phyloP scores from a whole-genome alignment of 2,113 vertebrate species.

The Thomomys bottae region DNA sequence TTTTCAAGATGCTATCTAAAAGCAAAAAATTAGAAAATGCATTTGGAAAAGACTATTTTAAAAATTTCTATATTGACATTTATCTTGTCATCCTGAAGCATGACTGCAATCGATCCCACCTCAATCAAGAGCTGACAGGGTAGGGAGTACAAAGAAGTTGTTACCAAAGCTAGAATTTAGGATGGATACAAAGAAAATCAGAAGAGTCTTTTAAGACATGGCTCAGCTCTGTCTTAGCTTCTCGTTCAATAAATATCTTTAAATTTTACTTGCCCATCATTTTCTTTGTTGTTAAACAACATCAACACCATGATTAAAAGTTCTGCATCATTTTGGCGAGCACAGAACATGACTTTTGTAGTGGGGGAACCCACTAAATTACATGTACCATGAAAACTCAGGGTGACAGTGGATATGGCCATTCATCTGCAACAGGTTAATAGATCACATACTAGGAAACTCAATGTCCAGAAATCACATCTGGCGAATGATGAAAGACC shows the following conservation, averaged over 20 bases:
- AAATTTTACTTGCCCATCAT: neutral
- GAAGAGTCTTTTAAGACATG: neutral
- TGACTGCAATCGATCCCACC: slow-evolving; percentile 50
- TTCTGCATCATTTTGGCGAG: slow-evolving; percentile 40
- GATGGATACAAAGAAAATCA: slow-evolving; percentile 47
- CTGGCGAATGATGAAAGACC: slow-evolving; percentile 25
- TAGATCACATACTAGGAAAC: slow-evolving; percentile 23
- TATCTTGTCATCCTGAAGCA: slow-evolving; percentile 47
- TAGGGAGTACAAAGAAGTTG: slow-evolving; percentile 5
- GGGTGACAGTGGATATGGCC: neutral
- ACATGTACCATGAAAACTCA: no score
- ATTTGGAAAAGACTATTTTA: slow-evolving; percentile 79
- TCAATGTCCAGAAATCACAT: neutral
- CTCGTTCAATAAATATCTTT: neutral
- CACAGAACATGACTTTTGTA: neutral
- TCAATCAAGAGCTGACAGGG: neutral
- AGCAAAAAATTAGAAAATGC: slow-evolving; percentile 86
- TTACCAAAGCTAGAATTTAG: neutral
- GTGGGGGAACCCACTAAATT: neutral
- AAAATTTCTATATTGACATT: slow-evolving; percentile 60
- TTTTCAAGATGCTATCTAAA: slow-evolving; percentile 82
- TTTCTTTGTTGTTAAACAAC: slow-evolving; percentile 23
- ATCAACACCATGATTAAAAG: slow-evolving; percentile 29
- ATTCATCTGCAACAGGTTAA: slow-evolving; percentile 24
- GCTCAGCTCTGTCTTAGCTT: slow-evolving; percentile 52